Base-by-base conservation (phyloP, 2,888 invertebrate species). In the Neoaliturus tenellus region DNA sequence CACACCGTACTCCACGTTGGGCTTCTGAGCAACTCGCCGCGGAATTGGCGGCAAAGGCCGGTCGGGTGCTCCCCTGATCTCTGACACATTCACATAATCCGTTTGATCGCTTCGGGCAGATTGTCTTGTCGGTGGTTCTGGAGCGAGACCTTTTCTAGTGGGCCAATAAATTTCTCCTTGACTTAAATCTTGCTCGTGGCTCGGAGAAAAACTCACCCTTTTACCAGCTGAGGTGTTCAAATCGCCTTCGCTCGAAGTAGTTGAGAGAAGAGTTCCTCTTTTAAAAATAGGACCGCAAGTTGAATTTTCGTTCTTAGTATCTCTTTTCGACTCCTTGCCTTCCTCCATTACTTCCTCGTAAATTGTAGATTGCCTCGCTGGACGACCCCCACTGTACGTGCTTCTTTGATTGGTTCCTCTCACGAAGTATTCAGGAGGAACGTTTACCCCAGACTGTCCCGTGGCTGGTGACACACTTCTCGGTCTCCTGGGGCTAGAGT, bases 81-180 rank as follows among this genome's bases (percentile, higher is more conserved):
- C 82, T 33, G 41, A 44, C 41, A 80, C 80, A 35, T 75, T 80
- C n/a, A 75, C 78, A n/a, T 67, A 73, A 14, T 31, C 55, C n/a
- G 75, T 83, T 58, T 82, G 39, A 20, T 83, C 75, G 2, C 62
- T 71, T 10, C 82, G 81, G n/a, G 83, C 51, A 0, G 85, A 82
- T 10, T 55, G 85, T 4, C 88, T 84, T 14, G 87, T 87, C 12
- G 88, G 88, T 0, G 87, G 88, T 69, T 87, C 85, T 1, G 86
- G 86, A 3, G 87, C 86, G 1, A 81, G 84, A 0, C 88, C 87
- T 67, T 87, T 88, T 23, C 87, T 85, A 0, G 87, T 87, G 10
- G 88, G 88, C 87, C 88, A 87, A 55, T 85, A 85, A 8, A 83
- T 81, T 17, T 69, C 83, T 35, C 84, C 84, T 17, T 85, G 78